Evolutionary conservation across 2,888 invertebrate genomes (phyloP).

Genomic region (Megaustenia siamemsis): DNA sequence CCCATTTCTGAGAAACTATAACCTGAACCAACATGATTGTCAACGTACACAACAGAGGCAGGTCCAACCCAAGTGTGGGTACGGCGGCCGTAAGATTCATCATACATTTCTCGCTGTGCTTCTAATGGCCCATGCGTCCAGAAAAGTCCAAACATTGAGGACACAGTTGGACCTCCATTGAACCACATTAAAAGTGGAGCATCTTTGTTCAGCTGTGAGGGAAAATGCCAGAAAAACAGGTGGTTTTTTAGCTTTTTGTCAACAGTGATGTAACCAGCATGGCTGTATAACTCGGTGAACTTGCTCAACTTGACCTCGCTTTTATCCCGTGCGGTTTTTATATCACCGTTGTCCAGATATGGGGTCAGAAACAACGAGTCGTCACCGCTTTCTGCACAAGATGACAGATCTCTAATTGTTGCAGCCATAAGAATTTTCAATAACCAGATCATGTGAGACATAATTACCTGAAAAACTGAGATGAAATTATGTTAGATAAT

Average conservation of each 20-base stretch:
- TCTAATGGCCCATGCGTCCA: slow-evolving; percentile 26
- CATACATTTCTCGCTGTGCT: neutral
- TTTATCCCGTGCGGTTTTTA: neutral
- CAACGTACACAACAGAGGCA: slow-evolving; percentile 52
- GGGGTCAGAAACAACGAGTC: slow-evolving; percentile 29
- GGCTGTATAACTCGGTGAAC: slow-evolving; percentile 81
- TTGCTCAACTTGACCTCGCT: slow-evolving; percentile 25
- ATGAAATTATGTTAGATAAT: too few relatives aligned
- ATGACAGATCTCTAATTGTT: too few relatives aligned
- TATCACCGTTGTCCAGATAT: neutral
- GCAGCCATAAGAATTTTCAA: too few relatives aligned
- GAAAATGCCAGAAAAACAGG: slow-evolving; percentile 95
- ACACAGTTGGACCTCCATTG: slow-evolving; percentile 80
- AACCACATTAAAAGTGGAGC: slow-evolving; percentile 80
- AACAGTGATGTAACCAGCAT: slow-evolving; percentile 90
- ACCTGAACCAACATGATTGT: slow-evolving; percentile 90
- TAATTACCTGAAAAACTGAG: too few relatives aligned
- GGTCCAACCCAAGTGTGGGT: slow-evolving; percentile 15
- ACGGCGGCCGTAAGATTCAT: neutral
- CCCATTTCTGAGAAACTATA: slow-evolving; percentile 89
- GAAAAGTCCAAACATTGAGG: slow-evolving; percentile 77
- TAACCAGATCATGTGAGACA: too few relatives aligned
- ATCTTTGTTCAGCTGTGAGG: slow-evolving; percentile 81
- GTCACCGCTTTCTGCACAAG: too few relatives aligned
- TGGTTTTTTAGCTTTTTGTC: slow-evolving; percentile 89